Conservation (phyloP, 2,797 vertebrate species). For the Labroides dimidiatus region DNA sequence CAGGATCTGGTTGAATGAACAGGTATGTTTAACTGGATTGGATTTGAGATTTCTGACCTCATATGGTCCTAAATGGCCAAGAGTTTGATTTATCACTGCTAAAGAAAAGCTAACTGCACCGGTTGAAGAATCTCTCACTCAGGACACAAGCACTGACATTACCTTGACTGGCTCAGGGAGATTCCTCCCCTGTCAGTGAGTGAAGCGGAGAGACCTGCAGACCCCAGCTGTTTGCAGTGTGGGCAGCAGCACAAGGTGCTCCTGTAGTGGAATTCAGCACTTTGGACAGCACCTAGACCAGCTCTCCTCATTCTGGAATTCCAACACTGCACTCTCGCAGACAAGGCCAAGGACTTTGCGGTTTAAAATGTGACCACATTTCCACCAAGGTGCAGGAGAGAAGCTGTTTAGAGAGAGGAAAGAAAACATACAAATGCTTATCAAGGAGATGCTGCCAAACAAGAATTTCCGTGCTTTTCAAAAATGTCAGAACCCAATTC, state of each 20-base stretch:
- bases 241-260: slow-evolving; percentile 85
- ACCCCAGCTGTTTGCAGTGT: slow-evolving; percentile 69
- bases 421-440: slow-evolving; percentile 38
- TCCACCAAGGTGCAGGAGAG: slow-evolving; percentile 70
- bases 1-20: too few relatives aligned
- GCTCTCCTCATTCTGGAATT: slow-evolving; percentile 77
- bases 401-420: slow-evolving; percentile 27
- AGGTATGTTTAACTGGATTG: too few relatives aligned
- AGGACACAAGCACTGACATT: slow-evolving; percentile 1
- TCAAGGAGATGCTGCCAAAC: slow-evolving; percentile 23
- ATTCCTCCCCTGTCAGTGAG: slow-evolving; percentile 23
- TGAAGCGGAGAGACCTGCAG: slow-evolving; percentile 65
- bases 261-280: slow-evolving; percentile 87
- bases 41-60: too few relatives aligned
- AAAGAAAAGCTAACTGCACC: neutral
- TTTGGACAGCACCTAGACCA: slow-evolving; percentile 88
- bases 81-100: too few relatives aligned
- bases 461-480: slow-evolving; percentile 14
- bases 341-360: slow-evolving; percentile 66
- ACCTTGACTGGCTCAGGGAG: neutral
- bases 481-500: slow-evolving; percentile 7
- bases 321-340: slow-evolving; percentile 70
- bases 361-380: slow-evolving; percentile 68
- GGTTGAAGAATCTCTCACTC: slow-evolving; percentile 3
- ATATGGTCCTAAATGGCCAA: too few relatives aligned